Conservation (phyloP, 64 coral and sea anemone species). For the Montipora cactus region DNA sequence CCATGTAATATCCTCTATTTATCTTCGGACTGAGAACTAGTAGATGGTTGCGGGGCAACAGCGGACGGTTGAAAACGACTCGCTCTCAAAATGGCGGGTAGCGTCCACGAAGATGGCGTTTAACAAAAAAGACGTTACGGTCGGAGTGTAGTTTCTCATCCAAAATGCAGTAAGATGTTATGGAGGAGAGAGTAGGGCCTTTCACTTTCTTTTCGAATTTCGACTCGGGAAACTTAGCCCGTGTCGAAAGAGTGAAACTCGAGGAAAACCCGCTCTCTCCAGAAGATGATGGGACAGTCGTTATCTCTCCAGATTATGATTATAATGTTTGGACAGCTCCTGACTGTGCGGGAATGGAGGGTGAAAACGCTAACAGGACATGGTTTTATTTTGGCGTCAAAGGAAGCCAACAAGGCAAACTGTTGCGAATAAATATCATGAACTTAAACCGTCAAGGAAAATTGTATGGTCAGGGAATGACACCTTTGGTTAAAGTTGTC, state of each 20-base stretch:
- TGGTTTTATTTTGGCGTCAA: constrained; percentile 99
- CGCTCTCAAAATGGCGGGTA: constrained; percentile 46
- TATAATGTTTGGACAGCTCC: constrained; percentile 96
- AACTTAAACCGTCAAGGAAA: constrained; percentile 98
- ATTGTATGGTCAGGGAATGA: constrained; percentile 93
- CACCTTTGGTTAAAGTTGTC: constrained; percentile 86
- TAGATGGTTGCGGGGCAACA: constrained; percentile 82
- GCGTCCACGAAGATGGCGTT: neutral
- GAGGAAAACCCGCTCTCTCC: constrained; percentile 56
- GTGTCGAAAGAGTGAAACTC: constrained; percentile 83
- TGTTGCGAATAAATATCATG: constrained; percentile 95
- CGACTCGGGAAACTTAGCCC: constrained; percentile 98
- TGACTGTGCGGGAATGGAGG: constrained; percentile 87
- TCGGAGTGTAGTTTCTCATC: neutral
- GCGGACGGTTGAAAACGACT: neutral
- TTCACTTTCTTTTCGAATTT: constrained; percentile 97
- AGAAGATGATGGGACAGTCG: constrained; percentile 6
- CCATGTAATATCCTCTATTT: no score
- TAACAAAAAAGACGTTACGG: neutral
- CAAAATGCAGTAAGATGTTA: constrained; percentile 2
- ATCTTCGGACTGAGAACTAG: constrained; percentile 15
- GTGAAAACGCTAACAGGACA: constrained; percentile 94
- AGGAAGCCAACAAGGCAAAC: constrained; percentile 82
- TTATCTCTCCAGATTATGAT: constrained; percentile 81
- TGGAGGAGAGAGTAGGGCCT: constrained; percentile 93